Conservation (phyloP, 2,797 vertebrate species). For the Schizothorax lantsangensis region DNA sequence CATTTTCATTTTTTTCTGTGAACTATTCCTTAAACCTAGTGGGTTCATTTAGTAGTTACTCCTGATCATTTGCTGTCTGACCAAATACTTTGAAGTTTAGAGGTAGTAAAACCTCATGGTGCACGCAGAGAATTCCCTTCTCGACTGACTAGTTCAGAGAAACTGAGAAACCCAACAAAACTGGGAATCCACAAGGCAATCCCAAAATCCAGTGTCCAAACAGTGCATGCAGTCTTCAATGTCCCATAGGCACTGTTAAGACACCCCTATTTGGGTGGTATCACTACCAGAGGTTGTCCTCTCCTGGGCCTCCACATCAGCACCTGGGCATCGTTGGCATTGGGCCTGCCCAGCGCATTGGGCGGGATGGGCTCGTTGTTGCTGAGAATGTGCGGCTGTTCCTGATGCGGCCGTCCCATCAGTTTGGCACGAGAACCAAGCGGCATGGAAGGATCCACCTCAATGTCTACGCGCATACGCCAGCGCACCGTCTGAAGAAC, state of each 20-base stretch:
- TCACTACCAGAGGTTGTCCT: constrained; percentile 93
- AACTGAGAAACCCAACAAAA: constrained; percentile 22
- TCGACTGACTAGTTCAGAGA: constrained; percentile 13
- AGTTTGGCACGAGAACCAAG: constrained; percentile 91
- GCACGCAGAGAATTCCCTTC: constrained; percentile 13
- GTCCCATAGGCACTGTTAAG: constrained; percentile 42
- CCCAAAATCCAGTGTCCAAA: constrained; percentile 24
- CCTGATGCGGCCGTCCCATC: constrained; percentile 94
- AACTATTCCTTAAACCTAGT: constrained; percentile 5
- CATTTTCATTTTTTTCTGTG: not conserved
- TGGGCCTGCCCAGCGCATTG: constrained; percentile 95
- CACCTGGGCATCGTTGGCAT: constrained; percentile 98
- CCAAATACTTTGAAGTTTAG: constrained; percentile 21
- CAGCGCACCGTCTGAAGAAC: constrained; percentile 97
- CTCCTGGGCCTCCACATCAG: constrained; percentile 98
- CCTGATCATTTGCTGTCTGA: not conserved
- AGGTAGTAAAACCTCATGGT: constrained; percentile 34
- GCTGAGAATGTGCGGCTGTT: constrained; percentile 96
- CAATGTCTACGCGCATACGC: constrained; percentile 99
- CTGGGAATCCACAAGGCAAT: constrained; percentile 23
- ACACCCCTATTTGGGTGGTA: constrained; percentile 89
- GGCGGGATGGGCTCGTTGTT: constrained; percentile 98
- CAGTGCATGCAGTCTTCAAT: constrained; percentile 19
- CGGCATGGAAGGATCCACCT: constrained; percentile 92
- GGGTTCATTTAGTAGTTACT: constrained; percentile 19